These are phyloP conservation scores for Auanema sp. DNA, from an alignment of 2,888 invertebrate species.

Conservation along the genomic window DNA sequence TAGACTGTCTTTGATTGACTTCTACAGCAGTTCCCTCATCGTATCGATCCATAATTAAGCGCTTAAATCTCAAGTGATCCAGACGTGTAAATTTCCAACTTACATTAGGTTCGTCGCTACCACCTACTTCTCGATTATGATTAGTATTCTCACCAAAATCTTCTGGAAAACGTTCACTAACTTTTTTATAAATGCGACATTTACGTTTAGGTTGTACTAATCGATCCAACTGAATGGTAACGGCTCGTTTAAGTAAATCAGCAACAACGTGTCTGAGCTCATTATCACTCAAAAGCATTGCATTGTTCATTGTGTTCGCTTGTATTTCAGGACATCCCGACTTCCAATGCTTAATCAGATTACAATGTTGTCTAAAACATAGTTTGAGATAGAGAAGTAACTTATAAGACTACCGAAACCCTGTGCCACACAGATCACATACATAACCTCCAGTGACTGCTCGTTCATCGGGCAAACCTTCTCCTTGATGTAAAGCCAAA, in stretches of 20 bases:
- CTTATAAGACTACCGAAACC: slow-evolving; percentile 31
- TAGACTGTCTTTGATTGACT: neutral
- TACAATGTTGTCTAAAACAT: slow-evolving; percentile 32
- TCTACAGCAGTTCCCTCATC: too few species aligned
- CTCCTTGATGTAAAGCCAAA: slow-evolving; percentile 19
- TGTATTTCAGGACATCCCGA: slow-evolving; percentile 51
- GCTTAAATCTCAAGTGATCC: neutral
- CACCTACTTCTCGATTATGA: too few species aligned
- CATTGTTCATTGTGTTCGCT: slow-evolving; percentile 28
- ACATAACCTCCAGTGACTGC: slow-evolving; percentile 30
- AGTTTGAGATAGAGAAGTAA: neutral
- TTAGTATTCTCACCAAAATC: too few species aligned
- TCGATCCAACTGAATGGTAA: slow-evolving; percentile 3
- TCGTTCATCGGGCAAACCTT: slow-evolving; percentile 27
- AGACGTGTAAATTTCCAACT: neutral
- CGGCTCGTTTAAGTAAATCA: slow-evolving; percentile 35
- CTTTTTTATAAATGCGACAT: neutral
- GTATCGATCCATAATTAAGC: too few species aligned
- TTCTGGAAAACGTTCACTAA: too few species aligned
- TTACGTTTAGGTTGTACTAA: neutral
- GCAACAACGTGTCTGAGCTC: slow-evolving; percentile 38
- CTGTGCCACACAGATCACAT: slow-evolving; percentile 54
- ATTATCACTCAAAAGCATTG: slow-evolving; percentile 45
- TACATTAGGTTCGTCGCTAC: slow-evolving; percentile 4
- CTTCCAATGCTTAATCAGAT: slow-evolving; percentile 53